These are phyloP conservation scores for Pollachius pollachius DNA, from an alignment of 2,113 vertebrate species.

Conservation along the genomic window DNA sequence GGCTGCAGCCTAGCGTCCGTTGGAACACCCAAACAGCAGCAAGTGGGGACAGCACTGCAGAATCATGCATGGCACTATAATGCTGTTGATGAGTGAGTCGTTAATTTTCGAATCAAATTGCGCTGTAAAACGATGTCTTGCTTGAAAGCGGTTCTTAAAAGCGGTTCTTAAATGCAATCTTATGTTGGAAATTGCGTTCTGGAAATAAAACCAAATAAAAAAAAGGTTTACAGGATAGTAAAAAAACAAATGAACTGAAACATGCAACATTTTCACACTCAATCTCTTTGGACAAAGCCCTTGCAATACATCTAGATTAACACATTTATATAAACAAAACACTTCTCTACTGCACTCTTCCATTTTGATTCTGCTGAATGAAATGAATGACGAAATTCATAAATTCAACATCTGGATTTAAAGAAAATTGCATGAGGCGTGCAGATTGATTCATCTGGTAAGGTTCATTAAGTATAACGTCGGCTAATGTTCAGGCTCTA, in stretches of 20 bases:
- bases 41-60: neutral
- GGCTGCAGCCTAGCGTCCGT: neutral
- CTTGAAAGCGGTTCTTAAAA: conserved; percentile 12
- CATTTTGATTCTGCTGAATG: no score
- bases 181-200: conserved; percentile 1
- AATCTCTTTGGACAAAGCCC: neutral
- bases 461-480: no score
- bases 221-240: neutral
- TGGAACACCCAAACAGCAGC: neutral
- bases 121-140: neutral
- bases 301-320: neutral
- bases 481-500: conserved; percentile 11
- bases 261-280: conserved; percentile 17
- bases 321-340: neutral
- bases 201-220: conserved; percentile 8
- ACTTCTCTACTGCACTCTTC: no score
- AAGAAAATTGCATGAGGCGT: no score
- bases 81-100: neutral
- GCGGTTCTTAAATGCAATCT: conserved; percentile 1
- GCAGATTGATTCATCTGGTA: neutral
- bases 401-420: neutral
- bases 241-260: conserved; percentile 8
- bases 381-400: neutral
- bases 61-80: neutral
- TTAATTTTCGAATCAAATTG: neutral